Percentiles rank a stretch among this genome's conserved stretches.
These are phyloP conservation scores for cat (Felis catus) DNA, from an alignment of 2,113 vertebrate species.

Conservation along the genomic window F.catus_Fca126_mat1.0 CM031420.1:75181501-75182000, in stretches of 20 bases:
- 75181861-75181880: conserved; percentile 65
- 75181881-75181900: conserved; percentile 41
- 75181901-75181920: conserved; percentile 26
- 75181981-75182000: neutral
- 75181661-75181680: conserved; percentile 74
- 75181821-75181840: conserved; percentile 42
- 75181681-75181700: conserved; percentile 69
- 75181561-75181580: conserved; percentile 56
- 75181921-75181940: neutral
- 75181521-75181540: conserved; percentile 48
- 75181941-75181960: conserved; percentile 13
- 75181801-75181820: conserved; percentile 7
- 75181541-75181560: neutral
- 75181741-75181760: conserved; percentile 70
- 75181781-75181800: conserved; percentile 48
- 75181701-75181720: conserved; percentile 47
- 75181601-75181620: conserved; percentile 65
- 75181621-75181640: conserved; percentile 43
- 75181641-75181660: conserved; percentile 72
- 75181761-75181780: conserved; percentile 51
- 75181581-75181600: conserved; percentile 58
- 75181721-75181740: conserved; percentile 50
- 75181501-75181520: conserved; percentile 46
- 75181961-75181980: neutral
- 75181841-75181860: conserved; percentile 39